A percentile compares a stretch with the other conserved stretches of the same genome.
Conservation (phyloP, 2,113 vertebrate genomes). For the Scalopus aquaticus region DNA sequence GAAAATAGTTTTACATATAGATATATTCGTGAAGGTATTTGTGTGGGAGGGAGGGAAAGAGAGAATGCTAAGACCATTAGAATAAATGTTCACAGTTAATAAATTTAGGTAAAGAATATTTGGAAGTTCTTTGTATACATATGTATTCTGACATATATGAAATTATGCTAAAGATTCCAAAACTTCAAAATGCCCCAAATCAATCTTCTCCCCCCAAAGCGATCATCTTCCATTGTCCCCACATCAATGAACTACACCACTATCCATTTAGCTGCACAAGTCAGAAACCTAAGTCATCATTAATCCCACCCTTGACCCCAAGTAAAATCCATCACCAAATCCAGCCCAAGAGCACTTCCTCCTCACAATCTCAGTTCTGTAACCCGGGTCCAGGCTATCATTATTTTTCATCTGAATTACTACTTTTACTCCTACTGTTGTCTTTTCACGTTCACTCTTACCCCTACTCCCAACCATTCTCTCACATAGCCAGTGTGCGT, state of each 20-base stretch:
- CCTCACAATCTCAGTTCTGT: neutral
- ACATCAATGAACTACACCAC: neutral
- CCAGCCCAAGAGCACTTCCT: neutral
- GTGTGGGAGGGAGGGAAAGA: neutral
- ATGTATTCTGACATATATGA: neutral
- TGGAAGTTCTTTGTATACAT: neutral
- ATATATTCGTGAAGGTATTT: neutral
- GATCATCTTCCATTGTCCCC: neutral
- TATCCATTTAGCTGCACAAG: neutral
- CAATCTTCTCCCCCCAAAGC: neutral
- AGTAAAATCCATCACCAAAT: neutral
- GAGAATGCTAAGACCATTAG: neutral
- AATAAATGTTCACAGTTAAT: neutral
- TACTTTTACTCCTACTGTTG: neutral
- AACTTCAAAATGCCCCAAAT: neutral
- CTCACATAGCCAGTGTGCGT: neutral
- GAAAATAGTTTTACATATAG: neutral
- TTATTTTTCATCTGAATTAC: neutral
- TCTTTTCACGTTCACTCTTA: neutral
- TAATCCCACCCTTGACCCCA: neutral
- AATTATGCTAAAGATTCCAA: neutral
- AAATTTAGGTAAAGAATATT: neutral
- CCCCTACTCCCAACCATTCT: neutral
- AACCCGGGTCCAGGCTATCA: neutral
- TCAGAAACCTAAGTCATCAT: neutral